Evolutionary conservation across 2,888 invertebrate species (phyloP).

Genomic region (Chrysolina haemoptera): DNA sequence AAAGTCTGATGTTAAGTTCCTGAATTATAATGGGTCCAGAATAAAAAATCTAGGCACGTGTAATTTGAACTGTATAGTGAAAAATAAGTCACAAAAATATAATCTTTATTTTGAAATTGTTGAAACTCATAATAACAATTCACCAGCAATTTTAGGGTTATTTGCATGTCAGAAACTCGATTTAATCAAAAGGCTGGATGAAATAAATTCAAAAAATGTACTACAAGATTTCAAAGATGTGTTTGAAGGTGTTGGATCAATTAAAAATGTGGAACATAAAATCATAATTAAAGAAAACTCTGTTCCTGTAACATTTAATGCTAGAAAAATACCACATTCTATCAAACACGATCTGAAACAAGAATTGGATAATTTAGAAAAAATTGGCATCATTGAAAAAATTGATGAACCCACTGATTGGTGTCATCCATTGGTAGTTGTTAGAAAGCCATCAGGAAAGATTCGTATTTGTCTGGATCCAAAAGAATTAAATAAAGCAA

Average conservation of each 20-base stretch:
- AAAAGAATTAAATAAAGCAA: conserved; percentile 46
- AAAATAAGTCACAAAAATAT: conserved; percentile 7
- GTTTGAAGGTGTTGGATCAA: conserved; percentile 23
- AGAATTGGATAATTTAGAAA: conserved; percentile 47
- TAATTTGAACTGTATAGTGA: conserved; percentile 1
- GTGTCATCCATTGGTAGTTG: conserved; percentile 55
- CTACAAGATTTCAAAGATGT: conserved; percentile 23
- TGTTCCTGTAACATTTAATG: conserved; percentile 15
- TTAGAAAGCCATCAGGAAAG: conserved; percentile 43
- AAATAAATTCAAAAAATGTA: conserved; percentile 20
- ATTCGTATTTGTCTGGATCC: conserved; percentile 50
- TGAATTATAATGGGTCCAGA: conserved; percentile 21
- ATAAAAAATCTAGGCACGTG: conserved; percentile 20
- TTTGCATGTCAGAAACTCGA: conserved; percentile 13
- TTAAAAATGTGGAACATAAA: conserved; percentile 25
- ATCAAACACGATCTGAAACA: conserved; percentile 44
- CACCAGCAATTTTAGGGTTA: conserved; percentile 11
- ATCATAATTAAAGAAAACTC: conserved; percentile 20
- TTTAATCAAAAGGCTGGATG: conserved; percentile 14
- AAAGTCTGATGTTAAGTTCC: conserved; percentile 9
- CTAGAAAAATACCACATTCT: conserved; percentile 26
- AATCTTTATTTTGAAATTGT: conserved; percentile 16
- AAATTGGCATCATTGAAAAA: conserved; percentile 47
- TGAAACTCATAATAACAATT: conserved; percentile 9
- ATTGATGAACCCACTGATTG: conserved; percentile 50